These are phyloP conservation scores for Solenodon paradoxus DNA, from an alignment of 2,113 vertebrate genomes.

Conservation along the genomic window DNA sequence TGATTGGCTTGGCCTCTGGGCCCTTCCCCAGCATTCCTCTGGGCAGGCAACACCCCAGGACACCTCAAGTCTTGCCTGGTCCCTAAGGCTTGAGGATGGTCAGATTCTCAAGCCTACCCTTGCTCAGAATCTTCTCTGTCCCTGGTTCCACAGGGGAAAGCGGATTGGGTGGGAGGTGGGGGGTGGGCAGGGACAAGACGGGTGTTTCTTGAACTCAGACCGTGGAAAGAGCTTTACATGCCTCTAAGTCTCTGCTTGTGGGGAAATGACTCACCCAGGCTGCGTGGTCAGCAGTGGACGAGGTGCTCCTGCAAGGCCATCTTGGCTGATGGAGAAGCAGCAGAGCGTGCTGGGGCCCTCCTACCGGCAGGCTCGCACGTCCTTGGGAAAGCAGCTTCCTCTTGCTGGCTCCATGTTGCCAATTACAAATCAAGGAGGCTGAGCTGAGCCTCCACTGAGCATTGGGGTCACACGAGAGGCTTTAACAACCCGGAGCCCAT, in stretches of 20 bases:
- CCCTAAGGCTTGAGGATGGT: background rate
- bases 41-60: background rate
- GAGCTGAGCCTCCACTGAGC: background rate
- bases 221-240: background rate
- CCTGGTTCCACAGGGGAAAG: background rate
- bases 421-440: background rate
- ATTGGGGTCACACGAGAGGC: background rate
- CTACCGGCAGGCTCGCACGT: no score
- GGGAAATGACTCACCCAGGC: background rate
- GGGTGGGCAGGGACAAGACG: no score
- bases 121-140: background rate
- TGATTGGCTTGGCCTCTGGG: background rate
- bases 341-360: background rate
- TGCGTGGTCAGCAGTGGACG: background rate
- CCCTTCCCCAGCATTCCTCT: background rate
- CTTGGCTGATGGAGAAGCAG: background rate
- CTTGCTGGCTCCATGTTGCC: background rate
- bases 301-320: background rate
- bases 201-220: background rate
- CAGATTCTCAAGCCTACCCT: background rate
- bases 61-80: background rate
- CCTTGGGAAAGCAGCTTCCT: background rate
- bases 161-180: background rate
- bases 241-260: background rate
- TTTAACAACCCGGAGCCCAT: background rate